These are phyloP conservation scores for Aleiodes leptofemur DNA, from an alignment of 2,888 invertebrate genomes.

Conservation along the genomic window DNA sequence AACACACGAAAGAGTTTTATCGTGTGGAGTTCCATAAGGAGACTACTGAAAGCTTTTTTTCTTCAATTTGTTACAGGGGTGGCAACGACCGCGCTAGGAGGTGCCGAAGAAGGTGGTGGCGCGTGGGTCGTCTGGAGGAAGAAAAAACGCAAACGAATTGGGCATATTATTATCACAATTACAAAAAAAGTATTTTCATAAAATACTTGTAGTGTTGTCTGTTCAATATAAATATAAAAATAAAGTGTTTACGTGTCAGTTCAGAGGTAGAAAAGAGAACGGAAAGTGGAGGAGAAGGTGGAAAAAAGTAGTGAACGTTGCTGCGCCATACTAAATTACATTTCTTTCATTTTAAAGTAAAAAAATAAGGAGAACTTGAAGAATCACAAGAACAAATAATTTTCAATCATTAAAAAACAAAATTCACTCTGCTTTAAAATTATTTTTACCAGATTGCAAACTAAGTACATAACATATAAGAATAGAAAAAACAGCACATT, in stretches of 20 bases:
- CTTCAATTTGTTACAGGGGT: slow-evolving; percentile 62
- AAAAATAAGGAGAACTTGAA: neutral
- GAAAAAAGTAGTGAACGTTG: slow-evolving; percentile 41
- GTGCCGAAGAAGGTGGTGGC: slow-evolving; percentile 67
- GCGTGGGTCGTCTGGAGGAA: slow-evolving; percentile 42
- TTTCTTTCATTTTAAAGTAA: neutral
- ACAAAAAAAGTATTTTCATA: slow-evolving; percentile 24
- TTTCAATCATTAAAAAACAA: neutral
- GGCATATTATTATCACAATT: slow-evolving; percentile 12
- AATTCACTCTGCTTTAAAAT: neutral
- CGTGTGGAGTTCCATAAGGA: neutral
- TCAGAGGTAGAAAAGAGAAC: slow-evolving; percentile 50
- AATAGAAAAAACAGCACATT: neutral
- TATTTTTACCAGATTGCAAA: neutral
- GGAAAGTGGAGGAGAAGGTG: slow-evolving; percentile 50
- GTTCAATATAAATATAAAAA: slow-evolving; percentile 32
- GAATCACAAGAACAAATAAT: neutral
- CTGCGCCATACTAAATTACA: slow-evolving; percentile 21
- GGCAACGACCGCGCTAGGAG: slow-evolving; percentile 68
- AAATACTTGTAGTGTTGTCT: slow-evolving; percentile 36
- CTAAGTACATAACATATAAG: neutral
- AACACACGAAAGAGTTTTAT: too few relatives aligned
- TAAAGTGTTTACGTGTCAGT: slow-evolving; percentile 37
- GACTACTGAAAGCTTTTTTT: slow-evolving; percentile 25
- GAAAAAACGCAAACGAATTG: slow-evolving; percentile 37